Evolutionary conservation across 1,140 invertebrate species (phyloP).

Genomic region (Drosophila baimaii): DNA sequence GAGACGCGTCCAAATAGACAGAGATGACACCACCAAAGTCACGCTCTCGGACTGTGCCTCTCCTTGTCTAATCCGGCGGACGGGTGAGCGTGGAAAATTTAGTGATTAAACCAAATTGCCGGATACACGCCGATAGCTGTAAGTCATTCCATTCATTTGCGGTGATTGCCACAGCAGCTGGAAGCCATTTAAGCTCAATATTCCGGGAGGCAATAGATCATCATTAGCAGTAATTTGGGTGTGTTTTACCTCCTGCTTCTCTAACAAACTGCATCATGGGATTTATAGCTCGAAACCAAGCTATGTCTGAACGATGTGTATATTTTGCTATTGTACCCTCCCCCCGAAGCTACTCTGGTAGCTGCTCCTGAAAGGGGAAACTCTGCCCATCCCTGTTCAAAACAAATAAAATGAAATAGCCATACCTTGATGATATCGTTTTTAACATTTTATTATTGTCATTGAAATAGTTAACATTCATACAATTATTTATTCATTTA

Average conservation of each 20-base stretch:
- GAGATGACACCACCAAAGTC: background rate
- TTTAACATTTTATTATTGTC: constrained; percentile 82
- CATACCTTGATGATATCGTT: constrained; percentile 21
- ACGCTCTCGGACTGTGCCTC: background rate
- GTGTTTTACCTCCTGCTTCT: background rate
- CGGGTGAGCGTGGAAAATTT: background rate
- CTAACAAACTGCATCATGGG: too few species aligned
- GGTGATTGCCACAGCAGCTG: constrained; percentile 19
- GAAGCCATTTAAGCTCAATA: constrained; percentile 16
- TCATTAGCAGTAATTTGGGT: constrained; percentile 3
- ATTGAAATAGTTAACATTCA: constrained; percentile 82
- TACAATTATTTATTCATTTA: constrained; percentile 74
- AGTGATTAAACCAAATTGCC: constrained; percentile 1
- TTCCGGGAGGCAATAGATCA: constrained; percentile 11
- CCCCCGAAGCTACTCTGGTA: too few species aligned
- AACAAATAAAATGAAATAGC: constrained; percentile 8
- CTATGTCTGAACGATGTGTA: too few species aligned
- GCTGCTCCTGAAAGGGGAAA: too few species aligned
- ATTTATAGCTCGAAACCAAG: too few species aligned
- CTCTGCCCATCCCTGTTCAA: too few species aligned
- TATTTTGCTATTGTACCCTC: too few species aligned
- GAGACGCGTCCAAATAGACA: background rate
- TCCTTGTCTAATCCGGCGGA: background rate
- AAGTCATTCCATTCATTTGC: constrained; percentile 5
- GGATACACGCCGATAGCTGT: background rate